Percentiles rank a stretch among this genome's conserved stretches.
Conservation (phyloP, 1,140 invertebrate species). For the Rhagoletis zephyria region DNA sequence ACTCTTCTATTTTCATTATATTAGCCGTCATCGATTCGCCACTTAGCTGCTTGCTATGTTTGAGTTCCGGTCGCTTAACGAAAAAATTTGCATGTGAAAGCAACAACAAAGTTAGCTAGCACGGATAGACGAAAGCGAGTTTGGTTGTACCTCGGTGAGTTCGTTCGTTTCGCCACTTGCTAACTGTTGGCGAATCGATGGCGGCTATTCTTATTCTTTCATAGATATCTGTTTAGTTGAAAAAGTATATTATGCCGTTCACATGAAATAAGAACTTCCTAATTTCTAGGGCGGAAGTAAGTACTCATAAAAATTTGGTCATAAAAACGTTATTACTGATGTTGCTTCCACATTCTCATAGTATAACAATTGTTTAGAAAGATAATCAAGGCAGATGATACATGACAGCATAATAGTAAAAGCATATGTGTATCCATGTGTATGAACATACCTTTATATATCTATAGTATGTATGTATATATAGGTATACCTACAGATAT, state of each 20-base stretch:
- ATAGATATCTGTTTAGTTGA: background rate
- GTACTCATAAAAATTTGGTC: conserved; percentile 62
- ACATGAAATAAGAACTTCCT: conserved; percentile 65
- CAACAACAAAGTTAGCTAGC: too few relatives aligned
- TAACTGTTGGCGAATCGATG: too few relatives aligned
- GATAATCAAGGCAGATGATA: background rate
- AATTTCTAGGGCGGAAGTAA: conserved; percentile 72
- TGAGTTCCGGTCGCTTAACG: too few relatives aligned
- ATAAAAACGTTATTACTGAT: conserved; percentile 62
- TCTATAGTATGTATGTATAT: background rate
- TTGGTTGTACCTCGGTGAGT: too few relatives aligned
- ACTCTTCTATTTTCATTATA: background rate
- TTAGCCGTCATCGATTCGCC: background rate
- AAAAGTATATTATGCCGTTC: conserved; percentile 58
- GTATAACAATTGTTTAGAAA: background rate
- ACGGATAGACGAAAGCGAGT: too few relatives aligned
- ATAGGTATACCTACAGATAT: background rate
- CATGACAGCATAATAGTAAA: too few relatives aligned
- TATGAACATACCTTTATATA: too few relatives aligned
- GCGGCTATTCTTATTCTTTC: background rate
- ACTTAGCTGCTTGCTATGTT: too few relatives aligned
- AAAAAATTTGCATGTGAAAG: too few relatives aligned
- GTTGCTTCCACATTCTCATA: conserved; percentile 13
- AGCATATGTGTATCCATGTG: too few relatives aligned
- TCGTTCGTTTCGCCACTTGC: too few relatives aligned